Evolutionary conservation across 1,140 invertebrate genomes (phyloP), one percentile per base, ranked within the genome.

Genomic region (Bombus superbus): DNA sequence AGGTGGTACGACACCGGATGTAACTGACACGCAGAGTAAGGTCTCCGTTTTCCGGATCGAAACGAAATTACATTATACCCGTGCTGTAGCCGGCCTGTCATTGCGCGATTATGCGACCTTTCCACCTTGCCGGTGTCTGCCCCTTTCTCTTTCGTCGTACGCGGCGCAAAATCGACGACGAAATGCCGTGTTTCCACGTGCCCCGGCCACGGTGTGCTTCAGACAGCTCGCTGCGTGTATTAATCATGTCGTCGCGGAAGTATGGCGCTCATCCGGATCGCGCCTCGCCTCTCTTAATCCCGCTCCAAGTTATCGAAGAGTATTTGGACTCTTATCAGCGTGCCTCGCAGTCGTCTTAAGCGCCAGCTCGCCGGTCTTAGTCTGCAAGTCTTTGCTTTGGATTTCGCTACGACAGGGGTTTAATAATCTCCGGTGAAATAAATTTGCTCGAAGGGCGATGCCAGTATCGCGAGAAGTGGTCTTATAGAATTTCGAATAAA

Each of bases 211-310:
- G 18, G 75, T 13, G 18, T 86, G 88, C 47, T 73, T 81, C 57
- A 79, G 88, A 91, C 89, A 86, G 89, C 75, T 85, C 86, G 57
- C 9, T 86, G 88, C 84, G 77, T 76, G 88, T 88, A 91, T 91
- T 91, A 91, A 91, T 91, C 86, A 88, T 88, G 59, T 59, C 72
- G 88, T 79, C 73, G 47, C 47, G 79, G 79, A 57, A 83, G 79
- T 69, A 83, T 82, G 88, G 68, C 79, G 73, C 76, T 81, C 81
- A 57, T 66, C 75, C 59, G 35, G 32, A 81, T 69, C 44, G 75
- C 57, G 73, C 68, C 72, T 64, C 40, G 18, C 22, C 35, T n/a
- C 38, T 22, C 2, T 22, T 81, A 40, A 81, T 81, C 28, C 38
- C 28, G 11, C 44, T 15, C 73, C 74, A 40, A 40, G 22, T 82